Evolutionary conservation across 2,888 invertebrate species (phyloP).

Genomic region (Seira sanloemensis): DNA sequence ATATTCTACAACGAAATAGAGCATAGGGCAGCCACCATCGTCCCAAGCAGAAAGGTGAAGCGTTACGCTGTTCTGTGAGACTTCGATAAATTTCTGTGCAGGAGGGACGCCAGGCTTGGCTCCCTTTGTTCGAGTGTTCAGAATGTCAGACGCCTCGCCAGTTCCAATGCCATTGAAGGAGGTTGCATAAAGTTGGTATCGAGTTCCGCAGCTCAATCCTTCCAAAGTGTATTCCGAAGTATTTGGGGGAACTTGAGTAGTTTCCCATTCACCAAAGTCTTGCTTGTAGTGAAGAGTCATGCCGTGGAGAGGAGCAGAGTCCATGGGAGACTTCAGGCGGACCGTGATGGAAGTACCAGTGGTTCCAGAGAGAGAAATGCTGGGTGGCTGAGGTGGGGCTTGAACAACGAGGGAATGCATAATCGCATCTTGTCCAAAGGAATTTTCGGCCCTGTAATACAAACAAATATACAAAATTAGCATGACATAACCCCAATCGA

Average conservation of each 20-base stretch:
- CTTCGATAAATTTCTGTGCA: conserved; percentile 92
- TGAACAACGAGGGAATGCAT: conserved; percentile 73
- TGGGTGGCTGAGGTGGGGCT: conserved; percentile 87
- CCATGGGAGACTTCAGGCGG: conserved; percentile 84
- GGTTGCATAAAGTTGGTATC: conserved; percentile 94
- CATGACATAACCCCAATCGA: no score
- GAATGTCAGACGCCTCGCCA: conserved; percentile 91
- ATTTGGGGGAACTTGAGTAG: conserved; percentile 80
- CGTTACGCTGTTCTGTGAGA: conserved; percentile 94
- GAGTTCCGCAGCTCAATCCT: conserved; percentile 92
- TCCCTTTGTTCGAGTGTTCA: conserved; percentile 93
- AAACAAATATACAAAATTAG: no score
- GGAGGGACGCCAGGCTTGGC: conserved; percentile 95
- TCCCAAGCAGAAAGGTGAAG: conserved; percentile 93
- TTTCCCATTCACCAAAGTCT: conserved; percentile 96
- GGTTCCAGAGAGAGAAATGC: conserved; percentile 84
- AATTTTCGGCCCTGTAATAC: conserved; percentile 70
- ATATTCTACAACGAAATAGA: conserved; percentile 95
- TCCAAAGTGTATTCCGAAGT: conserved; percentile 89
- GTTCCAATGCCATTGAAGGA: conserved; percentile 96
- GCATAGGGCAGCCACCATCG: conserved; percentile 96
- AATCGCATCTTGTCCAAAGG: conserved; percentile 71
- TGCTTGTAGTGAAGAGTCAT: conserved; percentile 95
- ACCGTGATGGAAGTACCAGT: conserved; percentile 86
- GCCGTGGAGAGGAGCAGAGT: conserved; percentile 90